Percentiles rank a stretch among this genome's conserved stretches.
Conservation (phyloP, 2,888 invertebrate species). For the Dugesia japonica region DNA sequence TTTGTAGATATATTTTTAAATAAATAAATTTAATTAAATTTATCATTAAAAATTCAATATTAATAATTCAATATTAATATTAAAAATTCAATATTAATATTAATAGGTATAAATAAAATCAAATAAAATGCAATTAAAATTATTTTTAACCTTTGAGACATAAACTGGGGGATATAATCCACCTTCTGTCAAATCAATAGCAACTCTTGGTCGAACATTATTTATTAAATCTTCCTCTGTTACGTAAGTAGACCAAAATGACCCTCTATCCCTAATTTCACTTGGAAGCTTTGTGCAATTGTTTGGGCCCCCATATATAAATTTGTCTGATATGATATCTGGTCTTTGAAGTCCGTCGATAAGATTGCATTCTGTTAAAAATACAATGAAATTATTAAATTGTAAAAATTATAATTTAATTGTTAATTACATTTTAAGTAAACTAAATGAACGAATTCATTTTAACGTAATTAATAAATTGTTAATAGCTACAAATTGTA, state of each 20-base stretch:
- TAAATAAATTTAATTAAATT: too few species aligned
- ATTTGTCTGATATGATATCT: not conserved
- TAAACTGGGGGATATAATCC: not conserved
- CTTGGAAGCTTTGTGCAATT: not conserved
- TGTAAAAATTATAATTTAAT: too few species aligned
- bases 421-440: too few species aligned
- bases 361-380: not conserved
- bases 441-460: too few species aligned
- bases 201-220: not conserved
- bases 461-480: too few species aligned
- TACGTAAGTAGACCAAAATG: not conserved
- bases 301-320: not conserved
- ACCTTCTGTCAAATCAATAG: not conserved
- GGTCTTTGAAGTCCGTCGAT: slow-evolving; percentile 20
- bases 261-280: not conserved
- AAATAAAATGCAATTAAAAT: too few species aligned
- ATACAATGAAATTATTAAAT: not conserved
- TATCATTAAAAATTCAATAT: too few species aligned
- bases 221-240: not conserved
- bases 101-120: too few species aligned
- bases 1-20: too few species aligned
- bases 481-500: too few species aligned
- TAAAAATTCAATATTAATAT: too few species aligned
- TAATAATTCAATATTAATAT: too few species aligned
- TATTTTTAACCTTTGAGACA: not conserved